Percentiles rank a stretch among this genome's conserved stretches.
Conservation (phyloP, 2,113 vertebrate species). For the Laticauda colubrina region DNA sequence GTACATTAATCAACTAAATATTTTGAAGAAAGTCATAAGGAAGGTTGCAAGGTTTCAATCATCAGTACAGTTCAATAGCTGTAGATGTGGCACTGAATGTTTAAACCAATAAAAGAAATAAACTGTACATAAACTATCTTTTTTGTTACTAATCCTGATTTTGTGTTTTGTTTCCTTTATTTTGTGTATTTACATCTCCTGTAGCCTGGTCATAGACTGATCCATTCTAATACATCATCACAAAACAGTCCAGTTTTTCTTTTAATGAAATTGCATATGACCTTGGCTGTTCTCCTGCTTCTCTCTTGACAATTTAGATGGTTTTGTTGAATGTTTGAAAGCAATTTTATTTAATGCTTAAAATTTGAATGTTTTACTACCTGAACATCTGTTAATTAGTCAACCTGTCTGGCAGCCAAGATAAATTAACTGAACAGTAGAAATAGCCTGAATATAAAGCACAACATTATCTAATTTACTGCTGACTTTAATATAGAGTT, state of each 20-base stretch:
- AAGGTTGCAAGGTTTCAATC: neutral
- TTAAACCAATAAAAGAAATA: slow-evolving; percentile 2
- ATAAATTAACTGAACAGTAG: slow-evolving; percentile 26
- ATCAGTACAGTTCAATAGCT: neutral
- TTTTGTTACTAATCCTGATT: slow-evolving; percentile 1
- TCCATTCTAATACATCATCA: neutral
- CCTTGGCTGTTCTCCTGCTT: neutral
- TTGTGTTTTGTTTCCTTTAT: slow-evolving; percentile 14
- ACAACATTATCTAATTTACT: neutral
- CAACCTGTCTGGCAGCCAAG: slow-evolving; percentile 31
- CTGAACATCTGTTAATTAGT: slow-evolving; percentile 40
- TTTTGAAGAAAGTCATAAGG: neutral
- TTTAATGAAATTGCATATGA: slow-evolving; percentile 5
- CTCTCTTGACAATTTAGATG: neutral
- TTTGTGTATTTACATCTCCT: neutral
- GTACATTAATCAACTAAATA: neutral
- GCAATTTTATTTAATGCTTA: slow-evolving; percentile 31
- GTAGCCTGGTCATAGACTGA: neutral
- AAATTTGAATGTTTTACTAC: slow-evolving; percentile 39
- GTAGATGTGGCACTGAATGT: neutral
- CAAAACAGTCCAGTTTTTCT: neutral
- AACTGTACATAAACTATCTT: neutral
- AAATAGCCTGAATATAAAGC: slow-evolving; percentile 34
- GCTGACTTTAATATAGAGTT: slow-evolving; percentile 14
- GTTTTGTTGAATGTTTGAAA: slow-evolving; percentile 19